Conservation (phyloP, 2,888 invertebrate species). For the Tortrix viridana region DNA sequence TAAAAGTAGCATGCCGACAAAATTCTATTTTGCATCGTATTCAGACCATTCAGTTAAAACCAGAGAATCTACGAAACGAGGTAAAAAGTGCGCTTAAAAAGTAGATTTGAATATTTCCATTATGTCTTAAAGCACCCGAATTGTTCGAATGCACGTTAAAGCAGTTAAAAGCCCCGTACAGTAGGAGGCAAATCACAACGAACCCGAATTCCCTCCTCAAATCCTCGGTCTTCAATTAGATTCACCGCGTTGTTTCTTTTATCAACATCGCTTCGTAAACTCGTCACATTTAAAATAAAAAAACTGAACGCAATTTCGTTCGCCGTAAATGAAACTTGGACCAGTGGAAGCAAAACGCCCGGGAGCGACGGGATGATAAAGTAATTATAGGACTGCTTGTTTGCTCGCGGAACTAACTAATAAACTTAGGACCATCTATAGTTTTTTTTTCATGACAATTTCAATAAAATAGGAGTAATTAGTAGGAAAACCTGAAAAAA, state of each 20-base stretch:
- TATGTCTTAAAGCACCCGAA: constrained; percentile 1
- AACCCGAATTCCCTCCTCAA: constrained; percentile 26
- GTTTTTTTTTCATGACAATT: too few species aligned
- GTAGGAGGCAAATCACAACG: constrained; percentile 20
- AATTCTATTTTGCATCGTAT: too few species aligned
- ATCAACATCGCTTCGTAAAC: constrained; percentile 18
- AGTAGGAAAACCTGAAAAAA: too few species aligned
- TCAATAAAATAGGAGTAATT: too few species aligned
- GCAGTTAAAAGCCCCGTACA: constrained; percentile 31
- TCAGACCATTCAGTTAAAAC: too few species aligned
- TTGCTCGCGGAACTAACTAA: constrained; percentile 9
- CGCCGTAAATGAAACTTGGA: constrained; percentile 20
- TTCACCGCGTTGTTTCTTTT: constrained; percentile 31
- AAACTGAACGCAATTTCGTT: constrained; percentile 25
- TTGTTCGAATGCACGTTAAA: constrained; percentile 22
- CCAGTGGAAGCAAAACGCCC: constrained; percentile 1
- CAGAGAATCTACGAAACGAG: neutral
- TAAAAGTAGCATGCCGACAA: too few species aligned
- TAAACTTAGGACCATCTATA: neutral
- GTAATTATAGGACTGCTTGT: constrained; percentile 12
- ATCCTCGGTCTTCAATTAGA: constrained; percentile 35
- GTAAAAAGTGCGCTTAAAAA: neutral
- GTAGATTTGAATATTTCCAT: constrained; percentile 1
- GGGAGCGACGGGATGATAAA: constrained; percentile 5
- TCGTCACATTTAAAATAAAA: constrained; percentile 30